These are phyloP conservation scores for Disparrhopalites patrizii DNA, from an alignment of 2,888 invertebrate species.

Conservation along the genomic window DNA sequence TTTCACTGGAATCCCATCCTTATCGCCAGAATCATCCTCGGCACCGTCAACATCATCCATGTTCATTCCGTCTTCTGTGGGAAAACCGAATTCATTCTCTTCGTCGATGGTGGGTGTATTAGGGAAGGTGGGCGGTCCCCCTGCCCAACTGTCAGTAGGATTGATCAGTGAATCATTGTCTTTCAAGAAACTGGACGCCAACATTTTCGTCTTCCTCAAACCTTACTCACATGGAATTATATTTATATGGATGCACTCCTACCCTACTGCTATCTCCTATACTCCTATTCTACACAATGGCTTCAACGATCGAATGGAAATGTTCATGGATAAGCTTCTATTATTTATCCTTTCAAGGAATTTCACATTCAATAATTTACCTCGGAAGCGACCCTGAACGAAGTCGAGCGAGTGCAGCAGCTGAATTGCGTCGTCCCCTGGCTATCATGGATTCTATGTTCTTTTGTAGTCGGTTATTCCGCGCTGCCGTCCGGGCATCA, in stretches of 20 bases:
- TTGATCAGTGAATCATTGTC: too few relatives aligned
- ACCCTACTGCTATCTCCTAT: too few relatives aligned
- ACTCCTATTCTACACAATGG: too few relatives aligned
- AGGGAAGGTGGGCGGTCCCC: slow-evolving; percentile 16
- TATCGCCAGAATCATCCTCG: neutral
- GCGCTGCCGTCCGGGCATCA: neutral
- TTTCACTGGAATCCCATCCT: neutral
- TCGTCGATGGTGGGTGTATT: slow-evolving; percentile 19
- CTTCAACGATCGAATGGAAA: too few relatives aligned
- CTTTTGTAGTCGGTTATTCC: neutral
- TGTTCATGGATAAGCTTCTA: too few relatives aligned
- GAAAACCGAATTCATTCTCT: slow-evolving; percentile 14
- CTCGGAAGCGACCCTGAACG: slow-evolving; percentile 30
- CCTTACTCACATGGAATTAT: too few relatives aligned
- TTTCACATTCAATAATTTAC: slow-evolving; percentile 13
- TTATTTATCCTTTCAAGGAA: too few relatives aligned
- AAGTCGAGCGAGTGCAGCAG: slow-evolving; percentile 18
- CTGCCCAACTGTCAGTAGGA: slow-evolving; percentile 20
- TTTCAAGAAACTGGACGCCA: too few relatives aligned
- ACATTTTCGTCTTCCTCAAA: too few relatives aligned
- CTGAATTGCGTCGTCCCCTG: slow-evolving; percentile 17
- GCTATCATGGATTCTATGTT: slow-evolving; percentile 5
- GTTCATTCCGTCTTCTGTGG: neutral
- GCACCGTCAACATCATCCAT: neutral
- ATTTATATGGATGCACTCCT: too few relatives aligned